A percentile compares a stretch with the other conserved stretches of the same genome.
Evolutionary conservation across 2,888 invertebrate species (phyloP).

Genomic region (Melipona bicolor): DNA sequence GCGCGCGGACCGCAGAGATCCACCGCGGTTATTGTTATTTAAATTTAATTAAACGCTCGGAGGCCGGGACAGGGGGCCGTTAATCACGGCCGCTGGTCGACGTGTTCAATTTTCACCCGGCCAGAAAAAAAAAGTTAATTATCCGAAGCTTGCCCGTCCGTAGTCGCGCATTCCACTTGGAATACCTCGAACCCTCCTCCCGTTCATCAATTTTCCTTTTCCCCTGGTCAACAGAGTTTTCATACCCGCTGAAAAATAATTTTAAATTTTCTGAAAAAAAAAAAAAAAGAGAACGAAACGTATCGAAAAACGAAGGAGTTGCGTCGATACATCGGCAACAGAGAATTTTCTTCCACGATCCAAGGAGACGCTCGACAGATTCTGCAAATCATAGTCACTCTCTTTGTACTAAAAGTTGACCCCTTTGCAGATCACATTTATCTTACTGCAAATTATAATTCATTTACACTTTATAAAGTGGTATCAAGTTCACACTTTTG

Average conservation of each 20-base stretch:
- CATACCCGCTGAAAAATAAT: neutral
- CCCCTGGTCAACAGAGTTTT: slow-evolving; percentile 16
- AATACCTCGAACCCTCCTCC: neutral
- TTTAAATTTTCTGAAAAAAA: neutral
- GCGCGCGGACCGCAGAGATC: neutral
- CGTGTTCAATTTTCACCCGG: slow-evolving; percentile 18
- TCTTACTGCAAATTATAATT: too few species aligned
- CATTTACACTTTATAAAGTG: too few species aligned
- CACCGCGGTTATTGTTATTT: neutral
- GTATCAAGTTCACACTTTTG: too few species aligned
- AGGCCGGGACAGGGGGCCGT: neutral
- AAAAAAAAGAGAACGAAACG: neutral
- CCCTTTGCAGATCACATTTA: too few species aligned
- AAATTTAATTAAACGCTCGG: slow-evolving; percentile 28
- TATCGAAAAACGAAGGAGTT: too few species aligned
- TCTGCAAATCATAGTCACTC: too few species aligned
- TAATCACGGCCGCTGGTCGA: neutral
- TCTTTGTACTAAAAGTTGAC: too few species aligned
- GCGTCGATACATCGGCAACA: too few species aligned
- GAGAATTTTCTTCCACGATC: too few species aligned
- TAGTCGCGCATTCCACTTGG: slow-evolving; percentile 27
- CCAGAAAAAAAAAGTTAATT: slow-evolving; percentile 36
- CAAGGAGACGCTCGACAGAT: too few species aligned
- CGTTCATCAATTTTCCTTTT: too few species aligned
- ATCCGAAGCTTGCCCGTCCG: slow-evolving; percentile 5